Evolutionary conservation across 2,888 invertebrate species (phyloP).

Genomic region (Caenorhabditis zanzibari): DNA sequence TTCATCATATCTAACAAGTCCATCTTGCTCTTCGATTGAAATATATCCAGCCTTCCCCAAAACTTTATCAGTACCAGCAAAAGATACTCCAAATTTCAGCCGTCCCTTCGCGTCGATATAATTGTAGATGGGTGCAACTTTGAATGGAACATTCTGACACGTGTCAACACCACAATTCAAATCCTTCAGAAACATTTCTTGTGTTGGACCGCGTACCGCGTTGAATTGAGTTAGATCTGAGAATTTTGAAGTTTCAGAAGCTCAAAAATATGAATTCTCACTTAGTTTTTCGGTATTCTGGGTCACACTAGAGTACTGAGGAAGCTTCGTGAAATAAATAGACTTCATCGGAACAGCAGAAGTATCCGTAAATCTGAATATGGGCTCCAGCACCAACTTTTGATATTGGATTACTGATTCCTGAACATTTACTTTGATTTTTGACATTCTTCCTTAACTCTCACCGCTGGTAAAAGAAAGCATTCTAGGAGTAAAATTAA

Average conservation of each 20-base stretch:
- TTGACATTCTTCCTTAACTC: too few species aligned
- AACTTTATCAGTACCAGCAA: conserved; percentile 2
- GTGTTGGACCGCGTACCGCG: conserved; percentile 38
- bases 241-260: too few species aligned
- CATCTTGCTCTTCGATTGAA: conserved; percentile 21
- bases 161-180: conserved; percentile 21
- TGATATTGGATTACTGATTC: conserved; percentile 30
- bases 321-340: conserved; percentile 36
- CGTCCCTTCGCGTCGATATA: conserved; percentile 29
- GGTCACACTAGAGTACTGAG: conserved; percentile 15
- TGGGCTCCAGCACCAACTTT: conserved; percentile 31
- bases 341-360: conserved; percentile 20
- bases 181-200: conserved; percentile 50
- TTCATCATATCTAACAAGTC: conserved; percentile 44
- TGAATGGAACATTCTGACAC: conserved; percentile 31
- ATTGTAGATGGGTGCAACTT: conserved; percentile 16
- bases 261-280: not conserved
- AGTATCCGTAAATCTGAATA: conserved; percentile 38
- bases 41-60: conserved; percentile 43
- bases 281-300: conserved; percentile 21
- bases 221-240: conserved; percentile 38
- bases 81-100: conserved; percentile 28
- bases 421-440: conserved; percentile 3
- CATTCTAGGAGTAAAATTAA: too few species aligned
- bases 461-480: too few species aligned